Conservation (phyloP, 1,140 invertebrate genomes). For the Nixonia krombeini region DNA sequence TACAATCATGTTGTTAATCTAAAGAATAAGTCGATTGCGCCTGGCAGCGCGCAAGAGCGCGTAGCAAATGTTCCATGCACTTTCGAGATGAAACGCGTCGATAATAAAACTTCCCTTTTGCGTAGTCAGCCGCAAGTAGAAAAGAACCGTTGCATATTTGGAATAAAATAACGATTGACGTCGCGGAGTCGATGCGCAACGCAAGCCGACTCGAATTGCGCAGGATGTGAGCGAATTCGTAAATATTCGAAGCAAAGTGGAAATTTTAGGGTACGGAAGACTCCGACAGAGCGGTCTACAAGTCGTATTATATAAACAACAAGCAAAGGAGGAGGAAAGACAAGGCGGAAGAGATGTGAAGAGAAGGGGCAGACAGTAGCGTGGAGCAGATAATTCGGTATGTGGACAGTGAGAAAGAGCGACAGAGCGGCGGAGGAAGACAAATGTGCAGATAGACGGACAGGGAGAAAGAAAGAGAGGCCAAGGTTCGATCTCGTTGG, state of each 20-base stretch:
- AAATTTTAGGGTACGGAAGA: conserved; percentile 16
- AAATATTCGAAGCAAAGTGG: conserved; percentile 9
- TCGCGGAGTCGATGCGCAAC: conserved; percentile 25
- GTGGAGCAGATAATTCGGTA: too few species aligned
- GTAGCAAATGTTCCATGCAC: too few species aligned
- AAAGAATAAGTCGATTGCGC: too few species aligned
- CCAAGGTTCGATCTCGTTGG: conserved; percentile 2
- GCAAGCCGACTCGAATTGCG: conserved; percentile 36
- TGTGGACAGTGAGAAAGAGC: neutral
- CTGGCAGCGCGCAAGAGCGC: too few species aligned
- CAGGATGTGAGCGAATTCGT: conserved; percentile 34
- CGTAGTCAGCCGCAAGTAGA: too few species aligned
- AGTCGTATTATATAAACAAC: conserved; percentile 36
- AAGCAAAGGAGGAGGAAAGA: conserved; percentile 25
- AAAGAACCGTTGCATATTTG: too few species aligned
- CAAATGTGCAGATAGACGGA: neutral
- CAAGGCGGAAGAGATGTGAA: neutral
- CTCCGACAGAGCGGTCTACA: neutral
- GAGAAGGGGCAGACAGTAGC: conserved; percentile 1
- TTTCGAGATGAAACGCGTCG: too few species aligned
- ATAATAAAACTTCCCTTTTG: too few species aligned
- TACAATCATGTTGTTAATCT: too few species aligned
- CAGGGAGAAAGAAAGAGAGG: too few species aligned
- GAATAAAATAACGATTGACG: conserved; percentile 25
- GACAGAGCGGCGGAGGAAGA: too few species aligned